phyloP scores from a whole-genome alignment of 2,113 vertebrate species.

The Menura novaehollandiae region DNA sequence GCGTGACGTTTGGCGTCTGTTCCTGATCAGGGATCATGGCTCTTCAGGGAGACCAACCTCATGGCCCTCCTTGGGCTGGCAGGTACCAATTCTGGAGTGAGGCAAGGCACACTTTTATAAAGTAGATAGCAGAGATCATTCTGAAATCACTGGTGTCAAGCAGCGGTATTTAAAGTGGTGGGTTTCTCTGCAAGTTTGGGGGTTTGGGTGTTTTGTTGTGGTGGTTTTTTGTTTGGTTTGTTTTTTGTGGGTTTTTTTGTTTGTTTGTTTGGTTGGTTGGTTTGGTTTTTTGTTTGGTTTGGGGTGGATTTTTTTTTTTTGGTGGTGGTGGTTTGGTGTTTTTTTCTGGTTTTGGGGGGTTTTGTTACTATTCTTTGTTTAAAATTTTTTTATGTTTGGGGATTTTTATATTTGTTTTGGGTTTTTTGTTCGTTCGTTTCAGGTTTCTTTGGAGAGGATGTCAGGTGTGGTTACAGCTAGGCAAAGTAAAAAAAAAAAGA shows the following conservation, averaged over 20 bases:
- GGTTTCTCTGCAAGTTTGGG: not conserved
- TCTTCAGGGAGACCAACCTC: accelerated
- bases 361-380: not conserved
- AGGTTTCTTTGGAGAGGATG: not conserved
- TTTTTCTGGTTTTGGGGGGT: not conserved
- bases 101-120: not conserved
- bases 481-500: not conserved
- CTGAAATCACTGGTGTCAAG: not conserved
- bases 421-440: not conserved
- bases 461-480: not conserved
- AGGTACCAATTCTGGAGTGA: not conserved
- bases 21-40: not conserved
- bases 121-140: not conserved
- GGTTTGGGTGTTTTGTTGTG: no score
- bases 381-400: not conserved
- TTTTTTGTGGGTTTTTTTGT: accelerated
- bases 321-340: not conserved
- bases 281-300: not conserved
- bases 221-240: not conserved
- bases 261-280: not conserved
- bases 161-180: not conserved
- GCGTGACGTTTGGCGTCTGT: accelerated
- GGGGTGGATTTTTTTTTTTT: not conserved
- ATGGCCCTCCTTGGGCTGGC: not conserved
- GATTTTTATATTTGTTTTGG: not conserved